Evolutionary conservation across 1,140 invertebrate genomes (phyloP).

Genomic region (Brachionus calyciflorus): DNA sequence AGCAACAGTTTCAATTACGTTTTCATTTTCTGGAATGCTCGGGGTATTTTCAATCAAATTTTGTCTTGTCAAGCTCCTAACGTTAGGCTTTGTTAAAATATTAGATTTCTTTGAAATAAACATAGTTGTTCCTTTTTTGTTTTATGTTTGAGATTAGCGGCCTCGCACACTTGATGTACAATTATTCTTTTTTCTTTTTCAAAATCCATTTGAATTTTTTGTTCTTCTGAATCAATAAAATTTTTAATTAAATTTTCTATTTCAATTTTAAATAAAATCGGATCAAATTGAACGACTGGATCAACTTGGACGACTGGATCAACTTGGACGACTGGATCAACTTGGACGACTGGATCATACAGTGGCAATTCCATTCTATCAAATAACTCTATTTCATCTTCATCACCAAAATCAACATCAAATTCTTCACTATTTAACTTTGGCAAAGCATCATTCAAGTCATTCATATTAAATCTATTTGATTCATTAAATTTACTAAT

Average conservation of each 20-base stretch:
- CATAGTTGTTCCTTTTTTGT: too few relatives aligned
- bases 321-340: neutral
- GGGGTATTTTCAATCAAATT: neutral
- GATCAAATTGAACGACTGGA: too few relatives aligned
- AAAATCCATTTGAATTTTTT: too few relatives aligned
- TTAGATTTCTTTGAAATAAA: too few relatives aligned
- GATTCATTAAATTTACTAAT: neutral
- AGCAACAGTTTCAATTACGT: conserved; percentile 4
- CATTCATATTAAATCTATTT: neutral
- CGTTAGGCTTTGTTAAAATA: too few relatives aligned
- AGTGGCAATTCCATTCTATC: too few relatives aligned
- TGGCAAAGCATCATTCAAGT: neutral
- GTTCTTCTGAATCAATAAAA: too few relatives aligned
- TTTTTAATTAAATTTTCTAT: too few relatives aligned
- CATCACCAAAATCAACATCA: neutral
- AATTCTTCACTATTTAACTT: neutral
- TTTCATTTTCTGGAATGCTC: neutral
- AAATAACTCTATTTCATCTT: too few relatives aligned
- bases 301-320: neutral
- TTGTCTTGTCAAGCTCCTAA: neutral
- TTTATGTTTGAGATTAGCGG: neutral
- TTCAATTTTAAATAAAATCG: too few relatives aligned
- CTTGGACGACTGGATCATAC: too few relatives aligned
- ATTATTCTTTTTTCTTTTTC: neutral
- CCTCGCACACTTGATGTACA: neutral